Evolutionary conservation across 2,888 invertebrate genomes (phyloP).

Genomic region (Eumerus sabulonum): DNA sequence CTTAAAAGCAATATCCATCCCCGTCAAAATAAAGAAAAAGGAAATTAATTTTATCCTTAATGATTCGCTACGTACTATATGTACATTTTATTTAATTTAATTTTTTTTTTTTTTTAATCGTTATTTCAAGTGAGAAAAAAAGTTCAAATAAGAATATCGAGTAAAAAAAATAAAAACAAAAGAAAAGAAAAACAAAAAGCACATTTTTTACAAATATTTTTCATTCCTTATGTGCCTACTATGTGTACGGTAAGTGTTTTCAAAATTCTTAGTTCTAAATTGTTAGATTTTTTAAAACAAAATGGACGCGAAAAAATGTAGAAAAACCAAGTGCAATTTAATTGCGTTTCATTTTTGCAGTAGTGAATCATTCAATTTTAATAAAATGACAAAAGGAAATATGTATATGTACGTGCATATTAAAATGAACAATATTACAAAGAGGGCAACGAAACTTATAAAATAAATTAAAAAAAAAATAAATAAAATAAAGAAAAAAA

Average conservation of each 20-base stretch:
- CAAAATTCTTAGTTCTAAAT: slow-evolving; percentile 48
- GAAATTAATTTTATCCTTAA: slow-evolving; percentile 46
- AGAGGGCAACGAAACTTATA: slow-evolving; percentile 61
- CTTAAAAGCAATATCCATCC: slow-evolving; percentile 33
- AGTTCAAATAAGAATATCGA: slow-evolving; percentile 50
- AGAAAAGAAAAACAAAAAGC: slow-evolving; percentile 4
- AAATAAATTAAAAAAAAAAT: slow-evolving; percentile 14
- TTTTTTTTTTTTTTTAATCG: slow-evolving; percentile 28
- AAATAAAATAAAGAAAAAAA: no score
- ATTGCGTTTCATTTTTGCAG: slow-evolving; percentile 69
- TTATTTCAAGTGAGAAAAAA: slow-evolving; percentile 21
- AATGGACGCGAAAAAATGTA: slow-evolving; percentile 28
- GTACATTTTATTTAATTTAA: slow-evolving; percentile 32
- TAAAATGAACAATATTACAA: slow-evolving; percentile 51
- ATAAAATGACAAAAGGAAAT: slow-evolving; percentile 33
- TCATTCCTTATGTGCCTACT: slow-evolving; percentile 68
- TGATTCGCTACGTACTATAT: slow-evolving; percentile 60
- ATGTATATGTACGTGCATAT: slow-evolving; percentile 19
- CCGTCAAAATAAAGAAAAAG: no score
- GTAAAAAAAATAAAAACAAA: not conserved
- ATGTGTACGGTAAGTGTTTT: slow-evolving; percentile 67
- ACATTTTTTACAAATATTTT: slow-evolving; percentile 52
- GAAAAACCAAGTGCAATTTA: slow-evolving; percentile 66
- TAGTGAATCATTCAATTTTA: slow-evolving; percentile 65
- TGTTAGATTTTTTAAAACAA: slow-evolving; percentile 39